Evolutionary conservation across 2,113 vertebrate species (phyloP), one percentile per base, ranked within the genome.

Genomic region (Paracanthobrama guichenoti): DNA sequence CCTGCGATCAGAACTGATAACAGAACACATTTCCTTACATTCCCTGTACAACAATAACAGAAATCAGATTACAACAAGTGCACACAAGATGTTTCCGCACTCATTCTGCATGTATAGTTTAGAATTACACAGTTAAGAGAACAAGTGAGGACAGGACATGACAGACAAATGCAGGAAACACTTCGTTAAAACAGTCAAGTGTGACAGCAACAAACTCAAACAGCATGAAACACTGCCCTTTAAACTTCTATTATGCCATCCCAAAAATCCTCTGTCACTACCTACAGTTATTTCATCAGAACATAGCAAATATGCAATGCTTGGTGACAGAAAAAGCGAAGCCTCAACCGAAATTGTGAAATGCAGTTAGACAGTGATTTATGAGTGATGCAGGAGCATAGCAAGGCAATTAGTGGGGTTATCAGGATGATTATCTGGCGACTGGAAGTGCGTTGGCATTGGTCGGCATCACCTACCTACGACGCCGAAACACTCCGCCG

Each of bases 401-500:
- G 57, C 62, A 85, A 86, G 73, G 83, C 10, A 44, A 85, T 91
- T 93, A 91, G 90, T 91, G 84, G 28, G 44, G 75, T 86, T 85
- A 83, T 69, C 22, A 76, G 59, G 26, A 35, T 3, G 35, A 62
- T 53, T 57, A 79, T 82, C 72, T 46, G 44, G 60, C 16, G 57
- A 81, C 71, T 57, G 16, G 39, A 75, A 53, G 26, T 75, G 76
- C 57, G 48, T 72, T 82, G 22, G 48, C 18, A 66, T 66, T 66
- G 35, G 86, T 89, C 89, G 91, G 90, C 72, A 81, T 92, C 94
- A 96, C 96, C 94, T 96, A 97, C 95, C 96, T 96, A 97, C 92
- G 89, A 95, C 94, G 93, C 95, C 94, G 92, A 97, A 97, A 93
- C 88, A 81, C 93, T 96, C 95, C 95, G 94, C 94, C 88, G 96